Percentiles rank a stretch among this genome's conserved stretches.
phyloP scores from a whole-genome alignment of 2,113 vertebrate genomes.

The Perognathus longimembris region DNA sequence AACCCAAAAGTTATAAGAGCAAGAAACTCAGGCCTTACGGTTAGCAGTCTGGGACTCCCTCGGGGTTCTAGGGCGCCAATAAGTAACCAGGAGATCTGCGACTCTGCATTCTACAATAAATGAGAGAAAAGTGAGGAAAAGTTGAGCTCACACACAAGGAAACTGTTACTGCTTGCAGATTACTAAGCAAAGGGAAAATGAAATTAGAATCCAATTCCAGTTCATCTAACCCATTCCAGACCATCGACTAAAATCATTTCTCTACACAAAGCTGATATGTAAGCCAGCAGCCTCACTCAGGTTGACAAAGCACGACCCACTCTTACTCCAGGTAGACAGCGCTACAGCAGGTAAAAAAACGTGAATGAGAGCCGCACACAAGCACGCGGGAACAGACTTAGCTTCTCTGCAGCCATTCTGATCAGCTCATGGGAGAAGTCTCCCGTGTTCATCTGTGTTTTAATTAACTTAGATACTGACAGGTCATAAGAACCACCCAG shows the following conservation, averaged over 20 bases:
- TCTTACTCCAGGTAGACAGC: not conserved
- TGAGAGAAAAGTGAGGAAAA: not conserved
- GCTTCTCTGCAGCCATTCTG: not conserved
- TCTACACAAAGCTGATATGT: not conserved
- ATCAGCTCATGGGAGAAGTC: not conserved
- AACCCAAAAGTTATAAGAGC: not conserved
- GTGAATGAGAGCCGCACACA: not conserved
- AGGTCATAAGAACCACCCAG: not conserved
- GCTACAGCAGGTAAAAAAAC: not conserved
- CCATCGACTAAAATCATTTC: not conserved
- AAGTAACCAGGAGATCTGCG: not conserved
- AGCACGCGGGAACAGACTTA: too few species aligned
- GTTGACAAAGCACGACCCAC: not conserved
- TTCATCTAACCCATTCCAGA: conserved; percentile 27
- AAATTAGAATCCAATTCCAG: not conserved
- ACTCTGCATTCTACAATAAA: conserved; percentile 6
- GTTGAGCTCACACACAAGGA: not conserved
- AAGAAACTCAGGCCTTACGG: not conserved
- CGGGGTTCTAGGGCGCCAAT: not conserved
- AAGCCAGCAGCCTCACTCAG: not conserved
- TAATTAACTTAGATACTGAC: not conserved
- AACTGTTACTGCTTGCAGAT: not conserved
- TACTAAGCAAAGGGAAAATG: conserved; percentile 23
- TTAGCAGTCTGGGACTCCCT: not conserved
- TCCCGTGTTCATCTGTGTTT: not conserved